Conservation (phyloP, 2,113 vertebrate species). For the Pycnonotus jocosus region DNA sequence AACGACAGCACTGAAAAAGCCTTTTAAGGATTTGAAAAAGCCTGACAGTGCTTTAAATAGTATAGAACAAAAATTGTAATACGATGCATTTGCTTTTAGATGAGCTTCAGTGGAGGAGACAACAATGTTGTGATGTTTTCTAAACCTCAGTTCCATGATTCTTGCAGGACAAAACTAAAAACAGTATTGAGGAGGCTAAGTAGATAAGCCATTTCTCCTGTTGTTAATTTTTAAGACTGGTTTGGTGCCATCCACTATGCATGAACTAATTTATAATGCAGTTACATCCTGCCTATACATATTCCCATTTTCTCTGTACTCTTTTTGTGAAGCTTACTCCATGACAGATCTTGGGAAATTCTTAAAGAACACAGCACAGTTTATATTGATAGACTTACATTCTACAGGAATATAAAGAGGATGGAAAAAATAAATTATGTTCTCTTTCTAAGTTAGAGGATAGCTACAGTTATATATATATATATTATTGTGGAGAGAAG, state of each 20-base stretch:
- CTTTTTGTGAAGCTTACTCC: not conserved
- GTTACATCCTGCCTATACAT: not conserved
- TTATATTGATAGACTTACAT: not conserved
- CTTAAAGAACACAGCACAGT: not conserved
- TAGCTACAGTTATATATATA: not conserved
- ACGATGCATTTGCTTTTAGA: not conserved
- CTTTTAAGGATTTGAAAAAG: slow-evolving; percentile 25
- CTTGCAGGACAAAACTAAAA: not conserved
- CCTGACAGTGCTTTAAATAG: slow-evolving; percentile 14
- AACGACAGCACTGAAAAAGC: not conserved
- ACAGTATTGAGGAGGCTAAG: not conserved
- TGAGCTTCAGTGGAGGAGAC: not conserved
- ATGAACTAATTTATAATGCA: not conserved
- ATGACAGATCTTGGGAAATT: not conserved
- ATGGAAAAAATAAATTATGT: not conserved
- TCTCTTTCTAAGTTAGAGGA: not conserved
- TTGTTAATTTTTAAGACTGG: not conserved
- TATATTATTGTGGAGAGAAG: not conserved
- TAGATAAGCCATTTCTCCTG: not conserved
- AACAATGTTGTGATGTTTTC: not conserved
- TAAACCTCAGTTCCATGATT: not conserved
- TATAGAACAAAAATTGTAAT: not conserved
- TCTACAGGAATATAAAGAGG: not conserved
- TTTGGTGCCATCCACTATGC: not conserved
- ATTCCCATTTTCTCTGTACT: not conserved